phyloP scores from a whole-genome alignment of 2,113 vertebrate species.

The Chionis minor region DNA sequence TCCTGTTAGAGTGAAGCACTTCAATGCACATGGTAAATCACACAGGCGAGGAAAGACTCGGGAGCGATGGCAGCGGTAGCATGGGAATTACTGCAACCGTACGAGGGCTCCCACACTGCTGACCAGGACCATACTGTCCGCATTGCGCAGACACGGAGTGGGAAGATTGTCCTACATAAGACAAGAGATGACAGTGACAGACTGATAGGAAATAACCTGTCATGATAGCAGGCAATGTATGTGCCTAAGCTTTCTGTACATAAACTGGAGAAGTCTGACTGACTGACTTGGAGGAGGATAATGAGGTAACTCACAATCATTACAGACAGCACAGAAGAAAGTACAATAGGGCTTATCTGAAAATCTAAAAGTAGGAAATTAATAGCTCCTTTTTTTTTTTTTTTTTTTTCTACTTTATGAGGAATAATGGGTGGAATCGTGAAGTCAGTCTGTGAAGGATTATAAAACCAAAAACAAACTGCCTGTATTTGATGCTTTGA shows the following conservation, averaged over 20 bases:
- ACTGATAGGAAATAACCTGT: slow-evolving; percentile 40
- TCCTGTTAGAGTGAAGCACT: not conserved
- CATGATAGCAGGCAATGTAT: slow-evolving; percentile 28
- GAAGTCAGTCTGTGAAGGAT: slow-evolving; percentile 8
- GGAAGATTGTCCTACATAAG: not conserved
- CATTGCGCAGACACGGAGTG: not conserved
- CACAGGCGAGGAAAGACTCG: not conserved
- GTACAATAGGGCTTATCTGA: slow-evolving; percentile 44
- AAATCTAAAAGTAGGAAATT: slow-evolving; percentile 56
- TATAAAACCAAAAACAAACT: slow-evolving; percentile 49
- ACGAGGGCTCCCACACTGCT: not conserved
- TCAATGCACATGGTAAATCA: not conserved
- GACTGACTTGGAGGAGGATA: slow-evolving; percentile 58
- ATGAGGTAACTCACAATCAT: slow-evolving; percentile 55
- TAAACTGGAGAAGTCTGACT: slow-evolving; percentile 31
- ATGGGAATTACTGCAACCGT: not conserved
- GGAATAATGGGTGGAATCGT: not conserved
- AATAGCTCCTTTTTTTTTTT: not conserved
- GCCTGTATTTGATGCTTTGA: not conserved
- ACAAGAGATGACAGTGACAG: slow-evolving; percentile 17
- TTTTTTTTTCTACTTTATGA: not conserved
- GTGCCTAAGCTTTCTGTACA: not conserved
- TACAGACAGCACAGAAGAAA: slow-evolving; percentile 40
- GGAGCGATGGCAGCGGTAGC: not conserved
- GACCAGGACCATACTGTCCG: not conserved